phyloP scores from a whole-genome alignment of 2,888 invertebrate species.

The Cremastobaeus sp. region DNA sequence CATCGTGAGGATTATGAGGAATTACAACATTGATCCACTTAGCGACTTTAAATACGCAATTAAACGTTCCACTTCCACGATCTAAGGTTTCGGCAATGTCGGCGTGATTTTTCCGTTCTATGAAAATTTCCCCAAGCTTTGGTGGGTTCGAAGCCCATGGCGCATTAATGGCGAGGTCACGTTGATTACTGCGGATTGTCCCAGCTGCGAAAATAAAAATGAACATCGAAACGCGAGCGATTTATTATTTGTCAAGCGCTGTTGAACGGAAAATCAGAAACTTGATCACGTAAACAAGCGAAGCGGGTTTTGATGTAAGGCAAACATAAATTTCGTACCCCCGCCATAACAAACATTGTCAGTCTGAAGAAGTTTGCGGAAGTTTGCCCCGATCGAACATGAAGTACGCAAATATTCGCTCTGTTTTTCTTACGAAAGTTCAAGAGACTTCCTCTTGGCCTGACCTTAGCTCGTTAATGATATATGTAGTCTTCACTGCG shows the following conservation, averaged over 20 bases:
- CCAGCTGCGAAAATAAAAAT: not conserved
- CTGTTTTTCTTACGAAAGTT: constrained; percentile 49
- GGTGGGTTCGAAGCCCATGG: not conserved
- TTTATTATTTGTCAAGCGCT: constrained; percentile 42
- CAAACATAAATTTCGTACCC: constrained; percentile 55
- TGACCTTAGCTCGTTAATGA: constrained; percentile 26
- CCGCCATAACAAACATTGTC: constrained; percentile 53
- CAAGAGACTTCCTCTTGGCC: constrained; percentile 12
- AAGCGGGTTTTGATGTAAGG: constrained; percentile 54
- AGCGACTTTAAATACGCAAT: constrained; percentile 40
- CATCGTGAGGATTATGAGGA: constrained; percentile 38
- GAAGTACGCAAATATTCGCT: constrained; percentile 54
- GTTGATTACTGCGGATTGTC: too few species aligned
- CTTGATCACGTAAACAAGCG: constrained; percentile 49
- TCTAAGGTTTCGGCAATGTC: constrained; percentile 42
- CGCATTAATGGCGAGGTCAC: too few species aligned
- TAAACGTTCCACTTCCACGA: constrained; percentile 38
- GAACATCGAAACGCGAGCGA: constrained; percentile 1
- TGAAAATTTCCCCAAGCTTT: too few species aligned
- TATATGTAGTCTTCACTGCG: constrained; percentile 3
- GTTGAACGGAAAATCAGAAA: constrained; percentile 42
- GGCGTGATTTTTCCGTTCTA: too few species aligned
- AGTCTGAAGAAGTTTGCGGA: constrained; percentile 43
- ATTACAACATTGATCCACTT: constrained; percentile 48
- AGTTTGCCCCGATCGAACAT: constrained; percentile 43